Evolutionary conservation across 2,888 invertebrate species (phyloP), one percentile per base, ranked within the genome.

Genomic region (Lordiphosa fenestrarum): DNA sequence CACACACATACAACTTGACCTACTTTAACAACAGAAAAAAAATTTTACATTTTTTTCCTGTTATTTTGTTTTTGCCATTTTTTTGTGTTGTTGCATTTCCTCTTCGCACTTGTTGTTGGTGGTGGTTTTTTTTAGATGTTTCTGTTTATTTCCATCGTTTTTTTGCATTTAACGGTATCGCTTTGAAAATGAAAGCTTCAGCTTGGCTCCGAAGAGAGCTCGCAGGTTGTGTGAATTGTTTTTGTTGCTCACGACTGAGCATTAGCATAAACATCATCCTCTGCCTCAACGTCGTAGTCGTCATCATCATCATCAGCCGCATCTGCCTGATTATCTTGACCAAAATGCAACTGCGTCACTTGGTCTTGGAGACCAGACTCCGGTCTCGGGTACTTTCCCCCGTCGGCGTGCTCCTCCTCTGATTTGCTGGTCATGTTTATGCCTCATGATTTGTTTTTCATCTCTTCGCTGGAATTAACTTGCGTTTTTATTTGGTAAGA

Each of bases 171-270:
- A 86, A 86, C 86, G 86, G 82, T 84, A 85, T 73, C 66, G 71
- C 83, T 85, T 77, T 76, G 87, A 87, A 87, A 87, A 87, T 86
- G 87, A 87, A 87, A 87, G 88, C 88, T 86, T 67, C 66, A 50
- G 51, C 75, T 53, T 76, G 60, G 55, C 48, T 30, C 30, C 9
- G 30, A 30, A 30, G 30, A 30, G 30, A 30, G 30, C 30, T 64
- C 54, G 59, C 81, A 81, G 81, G 69, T 76, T 73, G 78, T 81
- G 62, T 64, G 64, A 58, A 71, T 75, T 66, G 61, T 60, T 58
- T 61, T 78, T 78, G 61, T 30, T 50, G 37, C 63, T 65, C 75
- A 83, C 75, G 68, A 82, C 55, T 71, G 42, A 42, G 63, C 52
- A 53, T 46, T 30, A 40, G 56, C 62, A 84, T 77, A 81, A 76